Evolutionary conservation across 2,888 invertebrate genomes (phyloP).

Genomic region (Agonum fuliginosum): DNA sequence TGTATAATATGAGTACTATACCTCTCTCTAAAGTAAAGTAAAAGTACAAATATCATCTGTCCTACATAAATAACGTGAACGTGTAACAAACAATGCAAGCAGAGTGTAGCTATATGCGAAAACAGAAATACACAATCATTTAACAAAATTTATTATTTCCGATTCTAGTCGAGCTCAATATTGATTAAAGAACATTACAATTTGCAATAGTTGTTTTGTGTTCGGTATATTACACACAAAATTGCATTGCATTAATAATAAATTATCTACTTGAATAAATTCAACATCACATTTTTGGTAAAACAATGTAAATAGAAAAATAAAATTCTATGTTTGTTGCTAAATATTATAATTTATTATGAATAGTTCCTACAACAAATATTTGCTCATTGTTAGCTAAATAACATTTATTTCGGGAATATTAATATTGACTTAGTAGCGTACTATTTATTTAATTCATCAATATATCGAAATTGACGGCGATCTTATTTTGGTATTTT

Average conservation of each 20-base stretch:
- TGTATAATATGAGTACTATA: too few relatives aligned
- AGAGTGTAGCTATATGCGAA: too few relatives aligned
- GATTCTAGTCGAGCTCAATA: neutral
- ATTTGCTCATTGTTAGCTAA: constrained; percentile 7
- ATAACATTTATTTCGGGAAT: constrained; percentile 24
- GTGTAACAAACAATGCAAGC: too few relatives aligned
- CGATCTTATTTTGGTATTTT: too few relatives aligned
- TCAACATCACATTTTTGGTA: constrained; percentile 28
- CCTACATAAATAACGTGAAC: too few relatives aligned
- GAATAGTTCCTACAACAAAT: constrained; percentile 3
- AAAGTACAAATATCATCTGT: too few relatives aligned
- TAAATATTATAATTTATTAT: constrained; percentile 22
- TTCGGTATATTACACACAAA: constrained; percentile 9
- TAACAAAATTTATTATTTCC: neutral
- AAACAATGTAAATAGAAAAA: constrained; percentile 14
- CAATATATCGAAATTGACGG: neutral
- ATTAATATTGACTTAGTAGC: constrained; percentile 13
- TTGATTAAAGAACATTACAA: neutral
- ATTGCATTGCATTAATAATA: constrained; percentile 11
- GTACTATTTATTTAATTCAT: constrained; percentile 21
- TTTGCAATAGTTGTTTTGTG: neutral
- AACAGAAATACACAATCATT: too few relatives aligned
- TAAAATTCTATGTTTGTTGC: constrained; percentile 10
- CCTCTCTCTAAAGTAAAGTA: too few relatives aligned
- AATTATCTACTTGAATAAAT: constrained; percentile 35